A percentile compares a stretch with the other conserved stretches of the same genome.
Evolutionary conservation across 2,888 invertebrate species (phyloP).

Genomic region (Cabera pusaria): DNA sequence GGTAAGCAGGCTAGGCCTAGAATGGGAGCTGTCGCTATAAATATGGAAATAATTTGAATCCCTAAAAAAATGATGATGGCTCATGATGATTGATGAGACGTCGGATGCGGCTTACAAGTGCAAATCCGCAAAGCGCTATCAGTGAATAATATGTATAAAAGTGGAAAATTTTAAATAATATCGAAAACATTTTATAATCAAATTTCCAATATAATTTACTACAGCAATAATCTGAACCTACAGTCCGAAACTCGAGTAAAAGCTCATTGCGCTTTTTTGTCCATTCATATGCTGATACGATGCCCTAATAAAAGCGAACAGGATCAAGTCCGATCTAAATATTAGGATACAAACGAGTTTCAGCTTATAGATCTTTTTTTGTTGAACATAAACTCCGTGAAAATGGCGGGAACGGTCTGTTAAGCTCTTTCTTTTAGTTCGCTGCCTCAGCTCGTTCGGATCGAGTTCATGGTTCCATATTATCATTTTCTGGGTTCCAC

Average conservation of each 20-base stretch:
- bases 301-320: slow-evolving; percentile 69
- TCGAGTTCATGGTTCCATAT: slow-evolving; percentile 7
- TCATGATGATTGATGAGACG: no score
- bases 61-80: no score
- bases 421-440: slow-evolving; percentile 25
- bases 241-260: slow-evolving; percentile 22
- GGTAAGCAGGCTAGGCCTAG: no score
- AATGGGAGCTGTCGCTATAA: no score
- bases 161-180: no score
- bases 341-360: slow-evolving; percentile 57
- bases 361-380: slow-evolving; percentile 32
- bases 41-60: no score
- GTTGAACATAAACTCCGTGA: slow-evolving; percentile 26
- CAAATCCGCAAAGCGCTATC: no score
- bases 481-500: no score
- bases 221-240: slow-evolving; percentile 4
- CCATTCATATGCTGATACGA: slow-evolving; percentile 70
- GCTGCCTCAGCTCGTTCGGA: slow-evolving; percentile 16
- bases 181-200: no score
- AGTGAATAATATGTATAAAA: no score
- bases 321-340: slow-evolving; percentile 64
- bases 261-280: slow-evolving; percentile 53
- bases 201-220: background rate
- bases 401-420: slow-evolving; percentile 22
- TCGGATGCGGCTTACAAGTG: no score